phyloP scores from a whole-genome alignment of 2,888 invertebrate genomes.

The Timandra comae region DNA sequence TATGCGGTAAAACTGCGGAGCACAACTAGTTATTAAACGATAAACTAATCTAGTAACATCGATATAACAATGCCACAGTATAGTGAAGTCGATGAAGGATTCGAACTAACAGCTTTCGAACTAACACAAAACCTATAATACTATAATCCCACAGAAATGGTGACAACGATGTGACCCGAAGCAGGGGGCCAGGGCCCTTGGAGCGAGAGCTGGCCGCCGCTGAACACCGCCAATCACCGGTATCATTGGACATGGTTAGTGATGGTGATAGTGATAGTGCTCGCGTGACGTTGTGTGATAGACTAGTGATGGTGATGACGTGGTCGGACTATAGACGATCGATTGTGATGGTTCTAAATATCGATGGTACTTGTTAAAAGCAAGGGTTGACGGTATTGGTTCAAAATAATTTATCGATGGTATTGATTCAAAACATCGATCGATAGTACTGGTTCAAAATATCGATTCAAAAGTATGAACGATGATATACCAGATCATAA shows the following conservation, averaged over 20 bases:
- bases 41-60: no score
- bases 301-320: no score
- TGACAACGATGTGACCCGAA: slow-evolving; percentile 68
- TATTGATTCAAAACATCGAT: slow-evolving; percentile 10
- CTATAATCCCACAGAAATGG: slow-evolving; percentile 67
- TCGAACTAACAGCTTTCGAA: no score
- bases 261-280: slow-evolving; percentile 20
- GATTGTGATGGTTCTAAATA: no score
- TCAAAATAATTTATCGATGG: slow-evolving; percentile 2
- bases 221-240: slow-evolving; percentile 13
- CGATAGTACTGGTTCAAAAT: no score
- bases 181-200: slow-evolving; percentile 49
- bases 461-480: no score
- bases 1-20: no score
- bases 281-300: slow-evolving; percentile 34
- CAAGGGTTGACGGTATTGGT: slow-evolving; percentile 8
- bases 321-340: slow-evolving; percentile 9
- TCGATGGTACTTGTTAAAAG: slow-evolving; percentile 4
- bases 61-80: no score
- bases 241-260: slow-evolving; percentile 12
- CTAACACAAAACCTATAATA: no score
- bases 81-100: no score
- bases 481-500: no score
- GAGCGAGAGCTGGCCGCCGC: slow-evolving; percentile 57
- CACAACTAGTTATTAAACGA: no score